Base-by-base conservation (phyloP, 2,797 vertebrate species). In the Prionace glauca region DNA sequence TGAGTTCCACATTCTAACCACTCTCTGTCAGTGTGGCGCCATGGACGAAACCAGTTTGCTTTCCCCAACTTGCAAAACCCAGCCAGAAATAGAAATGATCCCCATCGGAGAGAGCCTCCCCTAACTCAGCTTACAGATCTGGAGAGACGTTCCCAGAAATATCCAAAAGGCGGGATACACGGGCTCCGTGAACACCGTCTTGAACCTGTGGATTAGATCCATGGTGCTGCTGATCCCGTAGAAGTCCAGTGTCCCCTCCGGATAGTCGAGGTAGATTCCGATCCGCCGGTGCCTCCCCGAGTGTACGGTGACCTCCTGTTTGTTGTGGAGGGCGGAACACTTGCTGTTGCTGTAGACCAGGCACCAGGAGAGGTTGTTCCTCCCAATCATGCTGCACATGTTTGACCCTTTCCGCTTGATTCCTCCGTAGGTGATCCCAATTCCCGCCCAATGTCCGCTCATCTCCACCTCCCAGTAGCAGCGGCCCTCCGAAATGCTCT, bases 321-420 rank as follows among this genome's bases (percentile, higher is more conserved):
- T 92, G 12, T 92, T 92, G 62, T 92, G 90, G 2, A 92, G 65
- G 3, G 62, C 90, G 0, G n/a, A 92, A 9, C 22, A 67, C n/a
- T 92, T 92, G 90, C 90, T 92, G 90, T 92, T 92, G 62, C 62
- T 92, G n/a, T 69, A 92, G 65, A 92, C 18, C 16, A 92, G 65
- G n/a, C 90, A 92, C 90, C 90, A 92, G n/a, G 90, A 92, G 18
- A 92, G 62, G 12, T 69, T 26, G 90, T 92, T 92, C 90, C 90
- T 36, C 65, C 90, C 90, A 36, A 92, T 92, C 20, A 92, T n/a
- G 29, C 62, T 67, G 90, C 90, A 67, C 90, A 92, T 92, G 2
- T 92, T 92, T 9, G 90, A 92, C 18, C 90, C 90, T 69, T 92
- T 92, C 90, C 90, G 67, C 3, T 8, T 36, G 65, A 92, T 92